These are phyloP conservation scores for Phymastichus coffea DNA, from an alignment of 1,140 invertebrate genomes.

Conservation along the genomic window DNA sequence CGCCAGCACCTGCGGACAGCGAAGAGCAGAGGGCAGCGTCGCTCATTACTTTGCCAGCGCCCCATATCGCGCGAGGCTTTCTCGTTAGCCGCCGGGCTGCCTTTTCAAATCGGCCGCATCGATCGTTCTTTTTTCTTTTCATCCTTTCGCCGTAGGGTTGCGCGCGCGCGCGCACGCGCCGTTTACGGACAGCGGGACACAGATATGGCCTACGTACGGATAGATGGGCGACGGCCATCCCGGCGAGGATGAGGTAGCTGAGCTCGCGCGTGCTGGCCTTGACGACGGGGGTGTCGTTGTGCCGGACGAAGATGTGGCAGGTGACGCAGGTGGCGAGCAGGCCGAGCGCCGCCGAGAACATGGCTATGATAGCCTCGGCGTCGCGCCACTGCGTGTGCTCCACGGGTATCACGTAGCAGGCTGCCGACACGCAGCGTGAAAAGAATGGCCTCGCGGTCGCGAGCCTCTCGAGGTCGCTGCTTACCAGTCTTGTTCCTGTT, in stretches of 20 bases:
- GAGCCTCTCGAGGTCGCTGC: not conserved
- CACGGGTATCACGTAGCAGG: slow-evolving; percentile 59
- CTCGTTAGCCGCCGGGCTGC: too few relatives aligned
- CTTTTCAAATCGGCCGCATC: too few relatives aligned
- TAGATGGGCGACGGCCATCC: slow-evolving; percentile 47
- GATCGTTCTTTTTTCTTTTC: not conserved
- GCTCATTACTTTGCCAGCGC: too few relatives aligned
- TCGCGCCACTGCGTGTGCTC: slow-evolving; percentile 64
- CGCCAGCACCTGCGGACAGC: slow-evolving; percentile 58
- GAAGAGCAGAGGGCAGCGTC: not conserved
- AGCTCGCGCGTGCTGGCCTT: slow-evolving; percentile 69
- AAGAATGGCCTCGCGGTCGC: too few relatives aligned
- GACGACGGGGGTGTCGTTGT: slow-evolving; percentile 71
- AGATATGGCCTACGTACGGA: slow-evolving; percentile 36
- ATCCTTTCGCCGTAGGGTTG: too few relatives aligned
- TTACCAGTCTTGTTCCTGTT: slow-evolving; percentile 66
- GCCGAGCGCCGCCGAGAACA: slow-evolving; percentile 64
- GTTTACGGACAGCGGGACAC: not conserved
- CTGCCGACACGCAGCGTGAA: slow-evolving; percentile 42
- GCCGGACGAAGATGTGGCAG: slow-evolving; percentile 62
- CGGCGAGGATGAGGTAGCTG: slow-evolving; percentile 70
- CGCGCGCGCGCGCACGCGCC: too few relatives aligned
- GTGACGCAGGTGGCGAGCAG: slow-evolving; percentile 63
- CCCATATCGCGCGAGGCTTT: too few relatives aligned
- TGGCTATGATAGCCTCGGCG: slow-evolving; percentile 62